Evolutionary conservation across 1,140 invertebrate species (phyloP), one percentile per base, ranked within the genome.

Genomic region (Scaptomyza pallida): DNA sequence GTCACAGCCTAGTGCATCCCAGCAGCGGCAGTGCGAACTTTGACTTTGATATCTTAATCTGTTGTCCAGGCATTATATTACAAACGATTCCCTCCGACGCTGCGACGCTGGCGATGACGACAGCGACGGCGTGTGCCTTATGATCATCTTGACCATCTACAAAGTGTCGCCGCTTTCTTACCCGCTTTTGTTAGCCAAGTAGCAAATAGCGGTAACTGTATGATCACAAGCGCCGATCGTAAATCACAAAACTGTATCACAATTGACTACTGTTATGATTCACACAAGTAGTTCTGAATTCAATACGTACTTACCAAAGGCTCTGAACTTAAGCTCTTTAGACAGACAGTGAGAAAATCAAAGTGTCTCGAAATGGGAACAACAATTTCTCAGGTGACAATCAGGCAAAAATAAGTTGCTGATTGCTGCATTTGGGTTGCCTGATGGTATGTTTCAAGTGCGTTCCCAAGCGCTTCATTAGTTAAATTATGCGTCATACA

Each of bases 11-110:
- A 59, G 70, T 86, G 81, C 82, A 86, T 85, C 69, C 35, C 10
- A 45, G 40, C 40, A 45, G 74, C 81, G 81, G 78, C 78, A 75
- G 68, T 73, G 55, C 79, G 75, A 82, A 83, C 74, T 83, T 82
- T 83, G 78, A 81, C 81, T 86, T 86, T 86, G 81, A 86, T 86
- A 86, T 86, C 81, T 86, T 81, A 81, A 86, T 86, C 78, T 81
- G 56, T 72, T 44, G 52, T 47, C 55, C 48, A 26, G 78, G 81
- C 82, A 88, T 86, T 78, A 75, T 81, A 72, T 86, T 86, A 81
- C 68, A 65, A 8, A 40, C 30, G 12, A 17, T 41, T 2, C 56
- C 64, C 43, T n/a, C n/a, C n/a, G n/a, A n/a, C n/a, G n/a, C n/a
- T n/a, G n/a, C n/a, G n/a, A n/a, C n/a, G n/a, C n/a, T n/a, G n/a